phyloP scores from a whole-genome alignment of 2,888 invertebrate genomes.

The Polyommatus iphigenia region DNA sequence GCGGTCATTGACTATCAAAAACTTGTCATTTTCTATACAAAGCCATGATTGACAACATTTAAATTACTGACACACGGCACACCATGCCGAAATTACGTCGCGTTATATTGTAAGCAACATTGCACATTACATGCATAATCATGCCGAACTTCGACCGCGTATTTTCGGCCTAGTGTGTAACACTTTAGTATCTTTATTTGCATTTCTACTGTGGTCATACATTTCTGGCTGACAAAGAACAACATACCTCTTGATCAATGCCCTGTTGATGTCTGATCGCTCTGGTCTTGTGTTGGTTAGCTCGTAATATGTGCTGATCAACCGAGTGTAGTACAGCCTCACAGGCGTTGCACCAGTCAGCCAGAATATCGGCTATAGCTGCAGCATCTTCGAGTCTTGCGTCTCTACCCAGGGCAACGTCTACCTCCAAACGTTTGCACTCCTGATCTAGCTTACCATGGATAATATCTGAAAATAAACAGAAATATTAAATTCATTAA shows the following conservation, averaged over 20 bases:
- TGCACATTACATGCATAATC: too few relatives aligned
- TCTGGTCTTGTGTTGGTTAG: constrained; percentile 91
- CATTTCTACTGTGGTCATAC: constrained; percentile 61
- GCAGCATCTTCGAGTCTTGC: constrained; percentile 91
- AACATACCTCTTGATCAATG: constrained; percentile 90
- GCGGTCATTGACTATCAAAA: too few relatives aligned
- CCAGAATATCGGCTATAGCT: constrained; percentile 88
- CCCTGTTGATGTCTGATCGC: constrained; percentile 89
- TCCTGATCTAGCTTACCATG: constrained; percentile 98
- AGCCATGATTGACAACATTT: too few relatives aligned
- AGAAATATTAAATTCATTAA: background rate
- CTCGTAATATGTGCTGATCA: constrained; percentile 92
- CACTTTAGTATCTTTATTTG: too few relatives aligned
- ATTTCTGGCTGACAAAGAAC: constrained; percentile 68
- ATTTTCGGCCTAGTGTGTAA: too few relatives aligned
- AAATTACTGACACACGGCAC: too few relatives aligned
- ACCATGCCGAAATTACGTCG: too few relatives aligned
- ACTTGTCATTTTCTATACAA: too few relatives aligned
- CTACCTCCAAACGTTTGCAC: constrained; percentile 94
- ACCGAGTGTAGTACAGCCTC: constrained; percentile 93
- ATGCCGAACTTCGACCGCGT: too few relatives aligned
- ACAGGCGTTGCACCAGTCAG: constrained; percentile 94
- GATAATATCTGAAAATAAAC: constrained; percentile 86
- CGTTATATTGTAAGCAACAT: too few relatives aligned
- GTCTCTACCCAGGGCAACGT: constrained; percentile 96